A percentile compares a stretch with the other conserved stretches of the same genome.
phyloP scores from a whole-genome alignment of 2,888 invertebrate genomes.

The Apantesis nais region DNA sequence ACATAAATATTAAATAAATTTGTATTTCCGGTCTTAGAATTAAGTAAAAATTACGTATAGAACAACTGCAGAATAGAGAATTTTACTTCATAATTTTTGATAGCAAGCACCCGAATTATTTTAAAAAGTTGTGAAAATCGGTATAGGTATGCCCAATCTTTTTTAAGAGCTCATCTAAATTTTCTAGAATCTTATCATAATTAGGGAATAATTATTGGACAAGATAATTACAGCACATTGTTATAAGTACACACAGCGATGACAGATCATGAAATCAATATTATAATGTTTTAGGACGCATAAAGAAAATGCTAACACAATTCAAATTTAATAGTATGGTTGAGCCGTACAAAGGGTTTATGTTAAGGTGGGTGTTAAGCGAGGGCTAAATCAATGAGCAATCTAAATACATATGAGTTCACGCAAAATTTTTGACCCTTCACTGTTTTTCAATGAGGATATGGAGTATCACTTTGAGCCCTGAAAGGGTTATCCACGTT shows the following conservation, averaged over 20 bases:
- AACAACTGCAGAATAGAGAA: too few relatives aligned
- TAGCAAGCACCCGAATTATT: too few relatives aligned
- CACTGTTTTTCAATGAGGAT: slow-evolving; percentile 76
- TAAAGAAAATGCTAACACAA: neutral
- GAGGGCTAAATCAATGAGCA: neutral
- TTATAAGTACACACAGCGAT: neutral
- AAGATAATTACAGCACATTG: too few relatives aligned
- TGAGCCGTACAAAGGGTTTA: neutral
- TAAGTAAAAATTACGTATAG: too few relatives aligned
- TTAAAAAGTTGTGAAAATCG: too few relatives aligned
- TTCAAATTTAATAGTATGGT: neutral
- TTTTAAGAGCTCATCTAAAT: too few relatives aligned
- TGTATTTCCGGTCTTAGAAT: too few relatives aligned
- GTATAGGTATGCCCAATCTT: too few relatives aligned
- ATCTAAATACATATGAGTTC: slow-evolving; percentile 45
- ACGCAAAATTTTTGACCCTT: slow-evolving; percentile 67
- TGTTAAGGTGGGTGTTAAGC: neutral
- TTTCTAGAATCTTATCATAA: too few relatives aligned
- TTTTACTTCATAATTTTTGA: too few relatives aligned
- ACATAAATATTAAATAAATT: too few relatives aligned
- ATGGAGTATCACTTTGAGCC: slow-evolving; percentile 66
- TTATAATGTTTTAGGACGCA: neutral
- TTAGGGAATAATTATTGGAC: too few relatives aligned
- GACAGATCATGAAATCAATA: neutral
- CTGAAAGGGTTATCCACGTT: slow-evolving; percentile 76